Base-by-base conservation (phyloP, 1,140 invertebrate genomes). In the Adelges cooleyi region DNA sequence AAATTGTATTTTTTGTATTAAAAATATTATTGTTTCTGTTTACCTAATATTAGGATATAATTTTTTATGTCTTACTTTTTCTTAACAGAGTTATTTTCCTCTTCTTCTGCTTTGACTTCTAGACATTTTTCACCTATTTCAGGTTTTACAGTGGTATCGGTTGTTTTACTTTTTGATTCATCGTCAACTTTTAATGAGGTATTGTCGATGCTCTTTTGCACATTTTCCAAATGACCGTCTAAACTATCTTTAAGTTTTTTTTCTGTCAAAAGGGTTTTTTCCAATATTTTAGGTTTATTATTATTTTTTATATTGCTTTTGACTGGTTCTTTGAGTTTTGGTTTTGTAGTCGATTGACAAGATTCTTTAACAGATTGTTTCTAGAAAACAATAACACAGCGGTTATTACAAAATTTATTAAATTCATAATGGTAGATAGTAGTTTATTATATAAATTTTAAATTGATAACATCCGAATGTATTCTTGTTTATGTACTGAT, bases 151-250 rank as follows among this genome's bases (percentile, higher is more conserved):
- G n/a, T 44, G 25, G n/a, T 59, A 27, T 59, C 38, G 3, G 18
- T 44, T 2, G 40, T 17, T 11, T 18, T 25, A 25, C 11, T 42
- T 13, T 11, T 3, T 2, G 23, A 5, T 54, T 40, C 52, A 22
- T 54, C 13, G 18, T 18, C 44, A 44, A 44, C 38, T 8, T 38
- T n/a, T n/a, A 36, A 15, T 11, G 11, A 13, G 51, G 38, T 36
- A 66, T 59, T 3, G 15, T n/a, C 18, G n/a, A 18, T 23, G 67
- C 22, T 18, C 59, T 50, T 48, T 67, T 15, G 66, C 49, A 44
- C n/a, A 22, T 46, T 65, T 29, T 67, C 33, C 18, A 40, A n/a
- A 5, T 17, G 59, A 46, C 13, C 18, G 22, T 46, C 25, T 48
- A 48, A 27, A 53, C 38, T 38, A 22, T 52, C 36, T 65, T 65